Evolutionary conservation across 1,140 invertebrate species (phyloP).

Genomic region (Leptinotarsa undecemlineata): DNA sequence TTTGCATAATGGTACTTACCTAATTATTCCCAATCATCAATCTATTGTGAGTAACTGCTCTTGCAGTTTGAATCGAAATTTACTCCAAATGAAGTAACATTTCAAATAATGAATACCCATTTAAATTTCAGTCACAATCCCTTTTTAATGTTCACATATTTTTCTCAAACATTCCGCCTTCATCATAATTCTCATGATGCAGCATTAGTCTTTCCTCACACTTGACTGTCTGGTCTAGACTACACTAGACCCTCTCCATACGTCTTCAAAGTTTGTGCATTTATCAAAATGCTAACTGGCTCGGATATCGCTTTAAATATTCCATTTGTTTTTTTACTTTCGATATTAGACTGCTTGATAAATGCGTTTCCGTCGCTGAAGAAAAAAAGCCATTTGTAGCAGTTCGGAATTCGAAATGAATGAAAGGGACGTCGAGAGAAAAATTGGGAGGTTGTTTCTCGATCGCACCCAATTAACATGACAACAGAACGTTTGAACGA

Average conservation of each 20-base stretch:
- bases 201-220: too few species aligned
- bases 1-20: too few species aligned
- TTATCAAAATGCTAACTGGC: constrained; percentile 9
- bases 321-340: constrained; percentile 12
- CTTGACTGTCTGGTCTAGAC: constrained; percentile 8
- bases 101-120: too few species aligned
- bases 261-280: constrained; percentile 12
- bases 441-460: not conserved
- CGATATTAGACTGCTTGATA: constrained; percentile 15
- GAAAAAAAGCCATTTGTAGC: constrained; percentile 1
- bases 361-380: constrained; percentile 10
- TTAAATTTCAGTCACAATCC: too few species aligned
- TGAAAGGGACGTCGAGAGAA: not conserved
- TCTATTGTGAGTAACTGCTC: too few species aligned
- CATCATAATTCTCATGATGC: too few species aligned
- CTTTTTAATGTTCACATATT: too few species aligned
- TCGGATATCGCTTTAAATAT: constrained; percentile 13
- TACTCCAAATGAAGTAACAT: too few species aligned
- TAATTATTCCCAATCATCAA: too few species aligned
- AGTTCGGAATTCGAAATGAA: constrained; percentile 1
- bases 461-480: constrained; percentile 2
- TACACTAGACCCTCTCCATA: not conserved
- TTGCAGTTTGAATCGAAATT: too few species aligned
- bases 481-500: not conserved
- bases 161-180: too few species aligned